Evolutionary conservation across 2,888 invertebrate genomes (phyloP).

Genomic region (Heliconius erato): DNA sequence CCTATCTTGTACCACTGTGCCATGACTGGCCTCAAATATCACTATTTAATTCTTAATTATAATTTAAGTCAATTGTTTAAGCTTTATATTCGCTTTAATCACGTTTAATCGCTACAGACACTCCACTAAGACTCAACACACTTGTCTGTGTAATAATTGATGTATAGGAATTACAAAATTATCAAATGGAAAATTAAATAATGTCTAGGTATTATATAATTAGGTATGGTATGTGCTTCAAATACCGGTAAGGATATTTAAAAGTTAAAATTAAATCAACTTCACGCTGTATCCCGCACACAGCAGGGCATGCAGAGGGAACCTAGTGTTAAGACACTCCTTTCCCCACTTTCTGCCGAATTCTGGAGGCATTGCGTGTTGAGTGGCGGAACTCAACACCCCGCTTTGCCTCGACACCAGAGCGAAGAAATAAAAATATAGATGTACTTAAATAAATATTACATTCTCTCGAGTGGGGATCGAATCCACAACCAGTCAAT

Average conservation of each 20-base stretch:
- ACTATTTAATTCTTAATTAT: background rate
- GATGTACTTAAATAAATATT: background rate
- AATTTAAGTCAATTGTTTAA: background rate
- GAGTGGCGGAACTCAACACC: background rate
- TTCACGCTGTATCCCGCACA: background rate
- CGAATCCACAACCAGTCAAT: too few species aligned
- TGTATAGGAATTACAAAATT: background rate
- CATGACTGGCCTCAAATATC: background rate
- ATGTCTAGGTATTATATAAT: background rate
- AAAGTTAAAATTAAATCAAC: too few species aligned
- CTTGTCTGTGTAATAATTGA: background rate
- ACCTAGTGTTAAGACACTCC: background rate
- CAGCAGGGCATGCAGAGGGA: too few species aligned
- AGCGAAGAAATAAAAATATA: background rate
- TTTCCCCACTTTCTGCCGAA: background rate
- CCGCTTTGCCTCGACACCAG: too few species aligned
- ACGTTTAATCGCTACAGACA: background rate
- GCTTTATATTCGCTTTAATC: slow-evolving; percentile 14
- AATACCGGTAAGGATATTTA: background rate
- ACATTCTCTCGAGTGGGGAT: too few species aligned
- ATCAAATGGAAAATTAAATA: background rate
- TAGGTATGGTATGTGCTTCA: background rate
- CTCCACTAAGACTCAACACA: background rate
- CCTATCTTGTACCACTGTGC: too few species aligned
- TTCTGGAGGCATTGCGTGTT: background rate